These are phyloP conservation scores for Drosophila anomalata DNA, from an alignment of 2,888 invertebrate genomes.

Conservation along the genomic window DNA sequence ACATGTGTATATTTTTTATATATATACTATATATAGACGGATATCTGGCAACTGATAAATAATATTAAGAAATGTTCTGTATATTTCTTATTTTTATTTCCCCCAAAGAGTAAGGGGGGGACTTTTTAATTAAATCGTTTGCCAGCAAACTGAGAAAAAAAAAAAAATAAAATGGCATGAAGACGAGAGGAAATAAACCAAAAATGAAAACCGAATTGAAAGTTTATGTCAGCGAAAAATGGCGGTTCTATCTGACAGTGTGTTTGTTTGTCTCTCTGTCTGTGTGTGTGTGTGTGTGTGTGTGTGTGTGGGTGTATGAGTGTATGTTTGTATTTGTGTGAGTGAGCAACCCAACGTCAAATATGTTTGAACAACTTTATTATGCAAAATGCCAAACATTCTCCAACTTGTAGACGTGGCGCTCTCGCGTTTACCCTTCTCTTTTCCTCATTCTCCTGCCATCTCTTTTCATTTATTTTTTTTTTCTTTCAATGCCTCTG, in stretches of 20 bases:
- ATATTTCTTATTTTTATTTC: conserved; percentile 12
- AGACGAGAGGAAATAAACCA: conserved; percentile 32
- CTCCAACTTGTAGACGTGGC: conserved; percentile 64
- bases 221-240: conserved; percentile 70
- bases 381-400: conserved; percentile 76
- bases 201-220: conserved; percentile 67
- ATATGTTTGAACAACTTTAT: conserved; percentile 77
- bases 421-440: conserved; percentile 10
- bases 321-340: conserved; percentile 5
- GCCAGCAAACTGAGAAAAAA: conserved; percentile 12
- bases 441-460: background rate
- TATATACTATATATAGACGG: background rate
- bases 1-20: conserved; percentile 8
- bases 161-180: conserved; percentile 11
- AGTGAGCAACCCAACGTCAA: conserved; percentile 51
- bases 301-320: conserved; percentile 9
- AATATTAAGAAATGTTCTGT: conserved; percentile 33
- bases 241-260: conserved; percentile 39
- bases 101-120: conserved; percentile 13
- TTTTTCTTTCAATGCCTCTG: conserved; percentile 4
- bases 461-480: conserved; percentile 1
- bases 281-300: background rate
- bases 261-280: background rate
- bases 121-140: conserved; percentile 45
- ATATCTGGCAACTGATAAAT: conserved; percentile 30